Evolutionary conservation across 2,113 vertebrate genomes (phyloP).

Genomic region (Protobothrops mucrosquamatus): DNA sequence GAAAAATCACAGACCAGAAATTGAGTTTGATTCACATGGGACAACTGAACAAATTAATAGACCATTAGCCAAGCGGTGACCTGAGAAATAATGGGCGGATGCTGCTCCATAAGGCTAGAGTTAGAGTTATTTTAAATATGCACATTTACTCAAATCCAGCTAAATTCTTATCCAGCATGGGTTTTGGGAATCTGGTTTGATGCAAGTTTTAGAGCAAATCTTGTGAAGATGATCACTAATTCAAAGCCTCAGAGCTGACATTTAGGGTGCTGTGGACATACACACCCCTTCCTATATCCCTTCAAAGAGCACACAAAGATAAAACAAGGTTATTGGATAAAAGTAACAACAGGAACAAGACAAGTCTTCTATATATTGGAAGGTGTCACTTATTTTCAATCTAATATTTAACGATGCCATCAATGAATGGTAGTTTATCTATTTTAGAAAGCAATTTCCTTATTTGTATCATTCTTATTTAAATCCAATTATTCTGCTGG

Average conservation of each 20-base stretch:
- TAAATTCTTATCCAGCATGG: neutral
- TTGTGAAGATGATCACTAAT: neutral
- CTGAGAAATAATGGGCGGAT: slow-evolving; percentile 86
- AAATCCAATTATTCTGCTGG: neutral
- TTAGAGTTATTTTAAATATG: slow-evolving; percentile 18
- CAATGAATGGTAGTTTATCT: neutral
- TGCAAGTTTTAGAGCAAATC: neutral
- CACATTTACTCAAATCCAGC: neutral
- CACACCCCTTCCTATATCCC: rapidly evolving
- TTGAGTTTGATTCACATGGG: slow-evolving; percentile 93
- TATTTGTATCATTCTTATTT: neutral
- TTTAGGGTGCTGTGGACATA: neutral
- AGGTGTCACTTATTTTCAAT: neutral
- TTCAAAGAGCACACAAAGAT: neutral
- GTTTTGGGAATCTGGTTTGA: neutral
- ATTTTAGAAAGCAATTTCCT: neutral
- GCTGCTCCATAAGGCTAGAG: slow-evolving; percentile 45
- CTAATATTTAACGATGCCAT: neutral
- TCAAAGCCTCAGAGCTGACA: neutral
- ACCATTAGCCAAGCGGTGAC: slow-evolving; percentile 99
- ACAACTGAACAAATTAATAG: slow-evolving; percentile 99
- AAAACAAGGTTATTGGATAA: neutral
- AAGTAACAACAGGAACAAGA: neutral
- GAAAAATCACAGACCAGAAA: slow-evolving; percentile 79
- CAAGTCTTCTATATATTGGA: neutral